Evolutionary conservation across 2,888 invertebrate species (phyloP).

Genomic region (Silvanus unidentatus): DNA sequence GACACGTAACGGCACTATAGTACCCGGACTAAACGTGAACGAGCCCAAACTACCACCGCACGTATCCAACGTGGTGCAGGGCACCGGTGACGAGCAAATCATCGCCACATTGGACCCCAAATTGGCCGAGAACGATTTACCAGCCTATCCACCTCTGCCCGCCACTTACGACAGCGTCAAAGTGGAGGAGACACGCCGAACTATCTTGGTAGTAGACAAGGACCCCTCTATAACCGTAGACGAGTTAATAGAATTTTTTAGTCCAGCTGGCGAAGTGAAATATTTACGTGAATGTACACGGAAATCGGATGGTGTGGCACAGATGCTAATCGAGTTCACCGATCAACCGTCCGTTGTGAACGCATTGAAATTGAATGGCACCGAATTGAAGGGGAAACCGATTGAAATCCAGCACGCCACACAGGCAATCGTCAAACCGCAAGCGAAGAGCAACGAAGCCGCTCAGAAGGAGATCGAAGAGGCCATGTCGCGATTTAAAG

Average conservation of each 20-base stretch:
- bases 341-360: slow-evolving; percentile 85
- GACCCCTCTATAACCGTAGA: slow-evolving; percentile 63
- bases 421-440: slow-evolving; percentile 86
- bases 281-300: slow-evolving; percentile 88
- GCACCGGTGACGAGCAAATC: slow-evolving; percentile 69
- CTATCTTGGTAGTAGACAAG: slow-evolving; percentile 79
- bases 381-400: slow-evolving; percentile 64
- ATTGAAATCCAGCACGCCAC: slow-evolving; percentile 81
- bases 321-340: slow-evolving; percentile 87
- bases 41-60: slow-evolving; percentile 87
- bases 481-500: slow-evolving; percentile 94
- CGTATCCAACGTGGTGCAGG: slow-evolving; percentile 81
- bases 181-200: slow-evolving; percentile 94
- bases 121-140: slow-evolving; percentile 71
- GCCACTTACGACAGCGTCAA: slow-evolving; percentile 81
- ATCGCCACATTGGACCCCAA: slow-evolving; percentile 88
- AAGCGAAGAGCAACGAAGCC: slow-evolving; percentile 91
- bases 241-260: slow-evolving; percentile 85
- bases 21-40: slow-evolving; percentile 76
- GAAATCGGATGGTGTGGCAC: slow-evolving; percentile 68
- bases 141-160: slow-evolving; percentile 86
- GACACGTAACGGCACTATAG: slow-evolving; percentile 82
- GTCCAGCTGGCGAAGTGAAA: slow-evolving; percentile 86
- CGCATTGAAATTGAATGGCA: slow-evolving; percentile 80
- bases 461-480: slow-evolving; percentile 94